phyloP scores from a whole-genome alignment of 92 coral and sea anemone species.

The Palythoa grandiflora region DNA sequence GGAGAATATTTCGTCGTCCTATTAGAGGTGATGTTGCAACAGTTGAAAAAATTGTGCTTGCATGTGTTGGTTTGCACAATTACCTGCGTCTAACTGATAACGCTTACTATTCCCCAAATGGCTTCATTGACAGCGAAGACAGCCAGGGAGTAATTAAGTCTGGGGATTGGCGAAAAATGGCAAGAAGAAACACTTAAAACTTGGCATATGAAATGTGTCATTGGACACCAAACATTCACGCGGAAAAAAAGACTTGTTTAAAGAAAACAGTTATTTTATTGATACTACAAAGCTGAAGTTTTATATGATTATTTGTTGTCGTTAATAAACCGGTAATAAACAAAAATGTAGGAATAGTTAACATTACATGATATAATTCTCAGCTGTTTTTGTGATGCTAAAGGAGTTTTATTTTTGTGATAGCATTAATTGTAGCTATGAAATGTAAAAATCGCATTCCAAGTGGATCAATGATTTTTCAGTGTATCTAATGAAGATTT shows the following conservation, averaged over 20 bases:
- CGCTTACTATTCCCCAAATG: constrained; percentile 57
- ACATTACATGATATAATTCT: background rate
- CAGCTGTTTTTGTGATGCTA: background rate
- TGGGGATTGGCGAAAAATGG: constrained; percentile 71
- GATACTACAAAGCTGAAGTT: constrained; percentile 9
- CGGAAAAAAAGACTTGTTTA: background rate
- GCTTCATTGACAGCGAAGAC: constrained; percentile 64
- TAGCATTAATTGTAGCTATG: constrained; percentile 4
- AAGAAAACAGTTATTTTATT: background rate
- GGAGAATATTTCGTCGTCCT: constrained; percentile 57
- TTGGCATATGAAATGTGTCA: background rate
- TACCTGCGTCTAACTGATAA: constrained; percentile 61
- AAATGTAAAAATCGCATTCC: constrained; percentile 15
- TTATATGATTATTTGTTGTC: background rate
- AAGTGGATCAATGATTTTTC: background rate
- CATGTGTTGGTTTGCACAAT: constrained; percentile 65
- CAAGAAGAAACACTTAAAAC: constrained; percentile 5
- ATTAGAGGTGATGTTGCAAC: constrained; percentile 41
- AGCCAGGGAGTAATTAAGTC: constrained; percentile 50
- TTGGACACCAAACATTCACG: constrained; percentile 7
- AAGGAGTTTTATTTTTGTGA: constrained; percentile 9
- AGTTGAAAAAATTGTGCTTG: constrained; percentile 52
- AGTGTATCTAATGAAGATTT: background rate
- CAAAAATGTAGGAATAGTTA: background rate
- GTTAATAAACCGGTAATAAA: background rate